Conservation (phyloP, 2,113 vertebrate genomes). For the Poeciliopsis turrubarensis region DNA sequence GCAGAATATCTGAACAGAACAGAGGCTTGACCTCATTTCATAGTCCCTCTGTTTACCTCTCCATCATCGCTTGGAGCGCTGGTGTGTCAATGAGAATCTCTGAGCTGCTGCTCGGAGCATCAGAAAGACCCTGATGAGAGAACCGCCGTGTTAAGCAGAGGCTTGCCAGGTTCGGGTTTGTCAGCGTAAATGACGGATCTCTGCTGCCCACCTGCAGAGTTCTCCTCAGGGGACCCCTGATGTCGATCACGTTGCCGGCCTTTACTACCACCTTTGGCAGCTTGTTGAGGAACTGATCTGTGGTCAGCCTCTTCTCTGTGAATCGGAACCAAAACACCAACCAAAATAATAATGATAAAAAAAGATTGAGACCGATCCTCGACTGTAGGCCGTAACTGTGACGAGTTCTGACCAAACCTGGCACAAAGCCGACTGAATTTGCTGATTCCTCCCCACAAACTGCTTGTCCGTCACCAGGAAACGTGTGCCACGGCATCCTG, state of each 20-base stretch:
- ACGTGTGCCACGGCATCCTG: constrained; percentile 63
- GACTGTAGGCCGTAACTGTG: not conserved
- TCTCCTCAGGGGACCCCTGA: constrained; percentile 70
- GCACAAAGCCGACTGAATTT: not conserved
- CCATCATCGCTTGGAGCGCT: constrained; percentile 57
- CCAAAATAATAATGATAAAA: not conserved
- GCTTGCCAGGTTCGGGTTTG: not conserved
- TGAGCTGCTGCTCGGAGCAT: constrained; percentile 43
- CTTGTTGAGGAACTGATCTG: constrained; percentile 79
- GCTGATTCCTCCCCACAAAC: constrained; percentile 54
- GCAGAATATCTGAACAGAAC: not conserved
- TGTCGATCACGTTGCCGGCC: constrained; percentile 72
- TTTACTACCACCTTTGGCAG: constrained; percentile 78
- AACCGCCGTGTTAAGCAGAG: not conserved
- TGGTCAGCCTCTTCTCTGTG: constrained; percentile 57
- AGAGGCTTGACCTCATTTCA: not conserved
- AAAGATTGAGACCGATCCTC: not conserved
- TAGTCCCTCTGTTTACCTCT: constrained; percentile 64
- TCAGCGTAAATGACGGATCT: not conserved
- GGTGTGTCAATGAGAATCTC: constrained; percentile 80
- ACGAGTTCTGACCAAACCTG: constrained; percentile 73
- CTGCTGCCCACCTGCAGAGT: constrained; percentile 79
- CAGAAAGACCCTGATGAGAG: constrained; percentile 74
- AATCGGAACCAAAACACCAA: not conserved
- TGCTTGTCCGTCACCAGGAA: constrained; percentile 84